Percentiles rank a stretch among this genome's conserved stretches.
phyloP scores from a whole-genome alignment of 1,140 invertebrate species.

The Drosophila lacertosa region DNA sequence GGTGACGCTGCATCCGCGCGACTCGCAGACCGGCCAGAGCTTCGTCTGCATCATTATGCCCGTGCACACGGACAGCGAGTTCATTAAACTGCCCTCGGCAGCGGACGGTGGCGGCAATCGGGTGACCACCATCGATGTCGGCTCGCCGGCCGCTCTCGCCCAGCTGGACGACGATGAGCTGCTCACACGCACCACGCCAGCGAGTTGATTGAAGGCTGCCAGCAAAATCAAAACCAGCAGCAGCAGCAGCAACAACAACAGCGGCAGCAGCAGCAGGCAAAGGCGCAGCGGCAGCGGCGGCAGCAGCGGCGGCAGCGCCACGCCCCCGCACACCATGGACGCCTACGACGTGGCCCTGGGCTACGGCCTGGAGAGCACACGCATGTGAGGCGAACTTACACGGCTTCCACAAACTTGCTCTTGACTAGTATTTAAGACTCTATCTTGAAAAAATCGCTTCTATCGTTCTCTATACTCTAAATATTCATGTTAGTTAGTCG shows the following conservation, averaged over 20 bases:
- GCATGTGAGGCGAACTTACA: slow-evolving; percentile 54
- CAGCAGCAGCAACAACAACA: slow-evolving; percentile 19
- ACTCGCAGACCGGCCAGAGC: slow-evolving; percentile 90
- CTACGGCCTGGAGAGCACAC: slow-evolving; percentile 67
- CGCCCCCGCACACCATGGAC: slow-evolving; percentile 29
- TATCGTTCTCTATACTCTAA: slow-evolving; percentile 38
- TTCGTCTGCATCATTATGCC: slow-evolving; percentile 98
- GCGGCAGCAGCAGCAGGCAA: neutral
- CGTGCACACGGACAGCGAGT: slow-evolving; percentile 89
- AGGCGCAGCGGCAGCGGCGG: slow-evolving; percentile 11
- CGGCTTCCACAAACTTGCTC: slow-evolving; percentile 19
- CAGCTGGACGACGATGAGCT: slow-evolving; percentile 76
- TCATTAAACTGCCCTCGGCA: slow-evolving; percentile 87
- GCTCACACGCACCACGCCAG: slow-evolving; percentile 57
- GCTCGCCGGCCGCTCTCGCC: slow-evolving; percentile 77
- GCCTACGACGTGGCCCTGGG: slow-evolving; percentile 29
- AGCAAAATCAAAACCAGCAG: slow-evolving; percentile 14
- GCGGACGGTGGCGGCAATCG: slow-evolving; percentile 85
- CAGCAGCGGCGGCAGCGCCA: slow-evolving; percentile 20
- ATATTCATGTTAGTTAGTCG: slow-evolving; percentile 40
- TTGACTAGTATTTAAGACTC: slow-evolving; percentile 20
- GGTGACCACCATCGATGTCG: slow-evolving; percentile 88
- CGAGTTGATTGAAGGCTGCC: slow-evolving; percentile 72
- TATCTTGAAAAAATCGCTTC: slow-evolving; percentile 11
- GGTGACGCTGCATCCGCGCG: slow-evolving; percentile 93